Evolutionary conservation across 1,140 invertebrate species (phyloP).

Genomic region (Bombus superbus): DNA sequence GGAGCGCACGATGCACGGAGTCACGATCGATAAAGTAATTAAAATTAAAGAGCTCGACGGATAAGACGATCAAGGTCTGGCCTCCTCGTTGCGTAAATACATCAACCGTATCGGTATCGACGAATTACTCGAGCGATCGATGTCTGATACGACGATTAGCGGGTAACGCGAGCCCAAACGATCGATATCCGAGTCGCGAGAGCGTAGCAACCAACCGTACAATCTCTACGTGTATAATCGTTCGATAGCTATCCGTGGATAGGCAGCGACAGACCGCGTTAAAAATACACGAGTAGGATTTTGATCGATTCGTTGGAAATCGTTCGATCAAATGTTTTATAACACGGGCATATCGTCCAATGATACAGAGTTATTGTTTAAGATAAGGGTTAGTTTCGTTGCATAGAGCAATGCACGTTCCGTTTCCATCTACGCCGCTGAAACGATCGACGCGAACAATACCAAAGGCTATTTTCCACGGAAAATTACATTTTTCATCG

Average conservation of each 20-base stretch:
- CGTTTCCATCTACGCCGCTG: too few species aligned
- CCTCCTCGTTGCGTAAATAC: neutral
- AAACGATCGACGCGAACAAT: too few species aligned
- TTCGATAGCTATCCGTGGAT: neutral
- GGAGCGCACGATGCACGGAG: neutral
- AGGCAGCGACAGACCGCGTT: neutral
- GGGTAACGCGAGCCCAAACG: neutral
- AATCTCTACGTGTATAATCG: neutral
- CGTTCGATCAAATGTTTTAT: neutral
- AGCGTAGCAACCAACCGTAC: neutral
- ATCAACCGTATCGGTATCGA: neutral
- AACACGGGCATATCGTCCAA: neutral
- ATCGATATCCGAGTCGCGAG: constrained; percentile 1
- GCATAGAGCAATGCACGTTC: too few species aligned
- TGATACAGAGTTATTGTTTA: neutral
- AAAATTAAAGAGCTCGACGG: neutral
- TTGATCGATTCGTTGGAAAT: neutral
- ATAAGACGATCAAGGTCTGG: neutral
- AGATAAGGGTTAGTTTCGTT: too few species aligned
- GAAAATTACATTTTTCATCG: too few species aligned
- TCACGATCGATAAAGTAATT: neutral
- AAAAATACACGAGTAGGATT: neutral
- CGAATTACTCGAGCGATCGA: neutral
- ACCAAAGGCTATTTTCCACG: too few species aligned
- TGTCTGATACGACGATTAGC: neutral